Percentiles rank a stretch among this genome's conserved stretches.
Evolutionary conservation across 1,140 invertebrate species (phyloP).

Genomic region (Brachionus rotundiformis): DNA sequence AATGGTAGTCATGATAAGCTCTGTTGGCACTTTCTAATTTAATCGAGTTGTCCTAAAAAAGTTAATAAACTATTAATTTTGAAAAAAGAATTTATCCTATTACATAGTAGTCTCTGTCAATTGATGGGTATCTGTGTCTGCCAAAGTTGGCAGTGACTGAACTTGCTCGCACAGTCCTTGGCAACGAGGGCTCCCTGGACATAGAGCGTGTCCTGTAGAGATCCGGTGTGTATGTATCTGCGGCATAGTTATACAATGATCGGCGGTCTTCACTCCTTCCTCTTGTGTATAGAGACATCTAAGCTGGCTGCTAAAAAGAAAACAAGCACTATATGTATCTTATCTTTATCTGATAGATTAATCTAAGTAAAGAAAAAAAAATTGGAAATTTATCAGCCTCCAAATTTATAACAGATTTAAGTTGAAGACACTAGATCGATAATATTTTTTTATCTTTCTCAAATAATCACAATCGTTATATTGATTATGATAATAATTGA

Average conservation of each 20-base stretch:
- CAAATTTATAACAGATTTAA: neutral
- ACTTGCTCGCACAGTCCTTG: neutral
- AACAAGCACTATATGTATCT: neutral
- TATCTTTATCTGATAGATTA: neutral
- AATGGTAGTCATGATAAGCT: constrained; percentile 45
- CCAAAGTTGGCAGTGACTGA: neutral
- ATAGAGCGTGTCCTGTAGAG: neutral
- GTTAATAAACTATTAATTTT: neutral
- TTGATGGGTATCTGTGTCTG: neutral
- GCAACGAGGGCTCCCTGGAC: constrained; percentile 23
- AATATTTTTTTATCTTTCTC: neutral
- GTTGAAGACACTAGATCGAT: neutral
- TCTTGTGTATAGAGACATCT: constrained; percentile 39
- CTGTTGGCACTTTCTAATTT: constrained; percentile 46
- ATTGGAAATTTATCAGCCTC: neutral
- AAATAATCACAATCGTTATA: constrained; percentile 22
- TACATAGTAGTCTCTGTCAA: constrained; percentile 25
- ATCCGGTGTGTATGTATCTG: neutral
- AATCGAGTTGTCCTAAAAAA: neutral
- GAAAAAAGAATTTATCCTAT: neutral
- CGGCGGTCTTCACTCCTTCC: constrained; percentile 12
- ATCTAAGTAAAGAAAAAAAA: neutral
- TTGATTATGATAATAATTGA: constrained; percentile 43
- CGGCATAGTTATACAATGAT: constrained; percentile 28
- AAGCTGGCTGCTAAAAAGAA: neutral